Conservation (phyloP, 2,888 invertebrate species). For the Heliconius ethilla region DNA sequence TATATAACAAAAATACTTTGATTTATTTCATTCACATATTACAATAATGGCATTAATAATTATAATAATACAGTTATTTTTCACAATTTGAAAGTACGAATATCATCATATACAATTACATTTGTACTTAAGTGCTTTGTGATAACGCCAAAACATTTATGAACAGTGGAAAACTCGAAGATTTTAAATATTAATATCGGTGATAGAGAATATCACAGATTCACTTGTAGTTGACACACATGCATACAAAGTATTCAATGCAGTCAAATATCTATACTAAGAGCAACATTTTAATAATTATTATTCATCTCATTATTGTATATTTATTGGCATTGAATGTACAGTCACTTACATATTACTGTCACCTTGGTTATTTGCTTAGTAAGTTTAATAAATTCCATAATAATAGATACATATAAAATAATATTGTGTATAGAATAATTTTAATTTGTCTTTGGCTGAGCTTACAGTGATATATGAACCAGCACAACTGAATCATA, state of each 20-base stretch:
- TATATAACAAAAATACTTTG: conserved; percentile 72
- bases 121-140: conserved; percentile 78
- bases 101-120: conserved; percentile 44
- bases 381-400: not conserved
- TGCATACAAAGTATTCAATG: conserved; percentile 29
- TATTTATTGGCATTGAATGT: conserved; percentile 34
- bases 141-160: conserved; percentile 43
- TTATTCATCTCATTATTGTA: conserved; percentile 26
- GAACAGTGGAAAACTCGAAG: conserved; percentile 35
- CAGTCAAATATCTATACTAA: conserved; percentile 31
- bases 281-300: conserved; percentile 9
- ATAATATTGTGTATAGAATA: conserved; percentile 15
- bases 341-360: conserved; percentile 19
- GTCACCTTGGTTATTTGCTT: conserved; percentile 24
- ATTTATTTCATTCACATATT: conserved; percentile 67
- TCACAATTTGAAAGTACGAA: conserved; percentile 46
- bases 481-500: conserved; percentile 9
- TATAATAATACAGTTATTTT: conserved; percentile 48
- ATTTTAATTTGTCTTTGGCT: conserved; percentile 32
- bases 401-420: conserved; percentile 19
- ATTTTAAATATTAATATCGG: conserved; percentile 41
- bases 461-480: conserved; percentile 31
- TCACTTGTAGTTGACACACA: conserved; percentile 45
- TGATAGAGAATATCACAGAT: conserved; percentile 50
- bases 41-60: conserved; percentile 54